phyloP scores from a whole-genome alignment of 2,797 vertebrate genomes.

The Microctenopoma steveboyesi region DNA sequence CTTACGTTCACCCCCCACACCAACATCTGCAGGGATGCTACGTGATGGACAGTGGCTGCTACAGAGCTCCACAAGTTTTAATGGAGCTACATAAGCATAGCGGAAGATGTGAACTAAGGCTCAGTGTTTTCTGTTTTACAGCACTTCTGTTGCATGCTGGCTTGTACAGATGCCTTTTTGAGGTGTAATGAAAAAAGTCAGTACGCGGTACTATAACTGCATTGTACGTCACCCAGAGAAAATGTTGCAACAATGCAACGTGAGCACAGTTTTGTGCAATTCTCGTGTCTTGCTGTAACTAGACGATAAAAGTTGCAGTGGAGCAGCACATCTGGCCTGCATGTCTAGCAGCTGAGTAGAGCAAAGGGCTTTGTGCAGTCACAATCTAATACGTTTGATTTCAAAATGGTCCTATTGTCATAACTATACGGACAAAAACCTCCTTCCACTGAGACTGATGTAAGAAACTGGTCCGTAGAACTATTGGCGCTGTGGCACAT shows the following conservation, averaged over 20 bases:
- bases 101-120: constrained; percentile 14
- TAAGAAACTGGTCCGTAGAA: neutral
- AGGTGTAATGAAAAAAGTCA: too few relatives aligned
- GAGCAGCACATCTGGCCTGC: neutral
- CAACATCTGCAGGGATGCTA: constrained; percentile 13
- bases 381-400: neutral
- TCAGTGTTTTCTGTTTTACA: constrained; percentile 19
- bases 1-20: neutral
- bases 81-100: constrained; percentile 14
- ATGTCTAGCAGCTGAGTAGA: neutral
- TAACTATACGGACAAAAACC: neutral
- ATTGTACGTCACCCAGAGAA: neutral
- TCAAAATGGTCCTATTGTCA: neutral
- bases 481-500: constrained; percentile 2
- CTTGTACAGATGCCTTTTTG: neutral
- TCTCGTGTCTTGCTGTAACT: neutral
- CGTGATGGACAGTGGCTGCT: constrained; percentile 45
- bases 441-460: neutral
- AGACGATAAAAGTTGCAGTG: neutral
- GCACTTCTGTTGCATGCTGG: constrained; percentile 21
- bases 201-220: neutral
- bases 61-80: neutral
- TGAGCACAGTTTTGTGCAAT: neutral
- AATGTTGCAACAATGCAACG: neutral
- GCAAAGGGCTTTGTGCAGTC: neutral